Evolutionary conservation across 2,888 invertebrate genomes (phyloP), one percentile per base, ranked within the genome.

Genomic region (Dynastes tityus): DNA sequence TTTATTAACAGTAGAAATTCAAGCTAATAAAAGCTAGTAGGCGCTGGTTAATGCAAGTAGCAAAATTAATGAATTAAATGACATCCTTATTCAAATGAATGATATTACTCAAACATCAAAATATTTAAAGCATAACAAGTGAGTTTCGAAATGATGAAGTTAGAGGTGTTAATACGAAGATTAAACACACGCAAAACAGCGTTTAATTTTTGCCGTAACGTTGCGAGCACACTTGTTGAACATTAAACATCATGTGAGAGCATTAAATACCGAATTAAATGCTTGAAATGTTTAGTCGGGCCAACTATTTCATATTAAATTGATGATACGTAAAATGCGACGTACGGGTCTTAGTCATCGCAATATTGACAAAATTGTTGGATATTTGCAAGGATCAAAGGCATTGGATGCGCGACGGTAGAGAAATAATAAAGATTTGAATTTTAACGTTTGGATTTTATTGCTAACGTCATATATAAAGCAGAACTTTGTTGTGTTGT

Each of bases 221-320:
- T 22, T 16, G 11, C 37, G 65, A 67, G 45, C 65, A 67, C 65
- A 63, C 29, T 45, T 40, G 65, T 67, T 67, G 37, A 40, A 67
- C 65, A 67, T 45, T 67, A 67, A 67, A 45, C 40, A 29, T 67
- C 65, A 40, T 45, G 65, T 45, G 65, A 67, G 40, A 45, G 16
- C 65, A 22, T 67, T 67, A 67, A 67, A 67, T 67, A 67, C 4
- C 45, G 16, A 45, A 67, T 67, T 67, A 67, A 67, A 67, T 45
- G 65, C 16, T 16, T 16, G 65, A 40, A 45, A 45, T 16, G 65
- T 9, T 67, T 22, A 6, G n/a, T 8, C 65, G 65, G 37, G 65
- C 65, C 65, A 67, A 67, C 40, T 67, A 67, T 67, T 67, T 67
- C 45, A 40, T 45, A 45, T 40, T 37, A 45, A 67, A 67, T 67